These are phyloP conservation scores for Cancer borealis DNA, from an alignment of 2,888 invertebrate genomes.

Conservation along the genomic window DNA sequence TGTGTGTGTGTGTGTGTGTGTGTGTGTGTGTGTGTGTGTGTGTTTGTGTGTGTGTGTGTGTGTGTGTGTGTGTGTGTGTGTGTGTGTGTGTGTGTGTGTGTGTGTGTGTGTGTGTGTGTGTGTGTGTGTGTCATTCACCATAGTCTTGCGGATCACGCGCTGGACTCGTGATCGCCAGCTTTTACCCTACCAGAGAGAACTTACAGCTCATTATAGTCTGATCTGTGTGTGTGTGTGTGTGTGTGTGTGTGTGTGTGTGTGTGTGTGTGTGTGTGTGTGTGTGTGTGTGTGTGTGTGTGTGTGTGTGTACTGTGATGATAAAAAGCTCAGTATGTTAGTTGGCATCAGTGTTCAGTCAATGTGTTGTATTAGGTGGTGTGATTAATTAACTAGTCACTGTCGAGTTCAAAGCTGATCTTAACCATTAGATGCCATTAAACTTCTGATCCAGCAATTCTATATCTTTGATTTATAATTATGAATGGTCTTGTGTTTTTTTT, in stretches of 20 bases:
- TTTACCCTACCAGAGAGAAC: too few relatives aligned
- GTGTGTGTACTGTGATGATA: not conserved
- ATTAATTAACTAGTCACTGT: too few relatives aligned
- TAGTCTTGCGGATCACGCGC: not conserved
- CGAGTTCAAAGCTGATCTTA: not conserved
- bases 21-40: too few relatives aligned
- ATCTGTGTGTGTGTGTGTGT: conserved; percentile 55
- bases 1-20: not conserved
- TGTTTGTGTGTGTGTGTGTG: too few relatives aligned
- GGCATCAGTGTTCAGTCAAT: too few relatives aligned
- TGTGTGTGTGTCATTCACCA: not conserved
- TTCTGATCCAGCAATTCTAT: not conserved
- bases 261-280: conserved; percentile 58
- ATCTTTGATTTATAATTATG: not conserved
- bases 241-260: conserved; percentile 58
- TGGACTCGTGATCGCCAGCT: too few relatives aligned
- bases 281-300: conserved; percentile 49
- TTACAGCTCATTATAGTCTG: too few relatives aligned
- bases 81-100: not conserved
- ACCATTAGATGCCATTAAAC: not conserved
- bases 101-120: not conserved
- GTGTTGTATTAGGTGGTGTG: too few relatives aligned
- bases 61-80: not conserved
- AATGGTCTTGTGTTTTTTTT: not conserved
- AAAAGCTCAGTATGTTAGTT: not conserved